phyloP scores from a whole-genome alignment of 2,797 vertebrate species.

The Siniperca obscura region DNA sequence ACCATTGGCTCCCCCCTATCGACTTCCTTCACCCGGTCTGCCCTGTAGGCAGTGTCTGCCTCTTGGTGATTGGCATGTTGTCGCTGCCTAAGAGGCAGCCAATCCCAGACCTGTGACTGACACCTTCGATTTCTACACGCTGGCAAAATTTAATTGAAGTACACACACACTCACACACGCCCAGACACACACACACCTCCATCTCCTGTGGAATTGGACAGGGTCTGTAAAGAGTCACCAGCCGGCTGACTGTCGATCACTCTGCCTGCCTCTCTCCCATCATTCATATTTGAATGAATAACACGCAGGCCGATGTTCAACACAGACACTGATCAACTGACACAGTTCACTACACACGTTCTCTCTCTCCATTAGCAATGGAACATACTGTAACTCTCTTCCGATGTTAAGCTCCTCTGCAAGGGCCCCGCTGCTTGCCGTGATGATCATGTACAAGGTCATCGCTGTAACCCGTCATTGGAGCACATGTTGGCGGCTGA shows the following conservation, averaged over 20 bases:
- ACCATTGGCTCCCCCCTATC: not conserved
- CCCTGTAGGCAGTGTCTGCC: slow-evolving; percentile 13
- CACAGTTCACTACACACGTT: slow-evolving; percentile 36
- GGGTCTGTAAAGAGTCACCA: slow-evolving; percentile 51
- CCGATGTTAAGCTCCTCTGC: slow-evolving; percentile 40
- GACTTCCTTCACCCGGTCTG: not conserved
- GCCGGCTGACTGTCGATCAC: slow-evolving; percentile 48
- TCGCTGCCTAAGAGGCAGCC: slow-evolving; percentile 40
- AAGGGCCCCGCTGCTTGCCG: slow-evolving; percentile 5
- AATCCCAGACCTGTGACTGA: slow-evolving; percentile 47
- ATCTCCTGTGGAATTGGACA: slow-evolving; percentile 25
- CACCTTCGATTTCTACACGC: slow-evolving; percentile 61
- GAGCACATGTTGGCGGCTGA: slow-evolving; percentile 23
- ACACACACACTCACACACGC: not conserved
- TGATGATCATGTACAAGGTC: slow-evolving; percentile 24
- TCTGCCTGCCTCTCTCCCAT: slow-evolving; percentile 19
- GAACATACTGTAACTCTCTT: slow-evolving; percentile 7
- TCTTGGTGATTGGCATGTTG: slow-evolving; percentile 50
- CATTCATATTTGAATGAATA: slow-evolving; percentile 62
- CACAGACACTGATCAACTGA: slow-evolving; percentile 59
- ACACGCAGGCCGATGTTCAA: slow-evolving; percentile 55
- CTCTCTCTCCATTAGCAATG: slow-evolving; percentile 6
- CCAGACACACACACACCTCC: not conserved
- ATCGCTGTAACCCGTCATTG: slow-evolving; percentile 17
- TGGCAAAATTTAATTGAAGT: slow-evolving; percentile 62